Conservation (phyloP, 2,113 vertebrate genomes). For the Trichechus manatus region DNA sequence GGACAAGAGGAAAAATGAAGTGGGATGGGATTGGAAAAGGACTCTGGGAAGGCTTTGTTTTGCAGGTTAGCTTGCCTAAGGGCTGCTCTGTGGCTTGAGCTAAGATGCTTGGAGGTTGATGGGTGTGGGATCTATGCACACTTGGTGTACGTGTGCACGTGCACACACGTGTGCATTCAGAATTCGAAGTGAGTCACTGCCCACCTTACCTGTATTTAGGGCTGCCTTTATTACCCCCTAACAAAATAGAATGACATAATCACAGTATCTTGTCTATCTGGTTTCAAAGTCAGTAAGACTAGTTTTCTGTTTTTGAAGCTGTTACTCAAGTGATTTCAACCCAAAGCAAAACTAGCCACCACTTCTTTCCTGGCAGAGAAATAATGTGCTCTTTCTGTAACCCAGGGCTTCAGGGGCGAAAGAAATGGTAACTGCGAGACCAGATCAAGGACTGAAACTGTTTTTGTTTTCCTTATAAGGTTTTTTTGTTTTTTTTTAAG, state of each 20-base stretch:
- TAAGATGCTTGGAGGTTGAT: background rate
- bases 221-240: background rate
- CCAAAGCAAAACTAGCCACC: background rate
- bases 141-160: background rate
- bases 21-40: background rate
- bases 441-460: background rate
- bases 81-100: background rate
- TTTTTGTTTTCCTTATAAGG: background rate
- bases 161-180: background rate
- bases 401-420: background rate
- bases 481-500: background rate
- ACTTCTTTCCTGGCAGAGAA: background rate
- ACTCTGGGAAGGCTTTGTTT: accelerated
- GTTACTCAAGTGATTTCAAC: background rate
- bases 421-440: background rate
- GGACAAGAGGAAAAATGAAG: background rate
- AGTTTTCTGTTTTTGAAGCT: background rate
- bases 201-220: background rate
- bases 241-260: background rate
- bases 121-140: background rate
- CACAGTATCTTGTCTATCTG: background rate
- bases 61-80: background rate
- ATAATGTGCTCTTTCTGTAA: background rate
- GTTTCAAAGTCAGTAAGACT: background rate
- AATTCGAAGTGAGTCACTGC: background rate